These are phyloP conservation scores for Rhyacichthys aspro DNA, from an alignment of 2,797 vertebrate genomes.

Conservation along the genomic window DNA sequence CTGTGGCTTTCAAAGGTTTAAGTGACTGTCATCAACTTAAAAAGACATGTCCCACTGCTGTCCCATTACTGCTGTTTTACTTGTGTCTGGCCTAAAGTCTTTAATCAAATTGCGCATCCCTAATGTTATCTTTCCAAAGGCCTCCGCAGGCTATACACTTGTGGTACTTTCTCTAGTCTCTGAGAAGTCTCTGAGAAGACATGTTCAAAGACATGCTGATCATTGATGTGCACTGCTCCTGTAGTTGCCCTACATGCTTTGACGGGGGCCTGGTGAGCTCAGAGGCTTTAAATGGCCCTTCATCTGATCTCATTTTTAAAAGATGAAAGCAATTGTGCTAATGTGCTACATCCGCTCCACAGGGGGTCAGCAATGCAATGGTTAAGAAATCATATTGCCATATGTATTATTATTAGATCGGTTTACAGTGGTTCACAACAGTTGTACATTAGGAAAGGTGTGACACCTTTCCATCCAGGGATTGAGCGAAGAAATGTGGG, in stretches of 20 bases:
- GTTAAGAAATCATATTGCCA: slow-evolving; percentile 22
- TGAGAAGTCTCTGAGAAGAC: no score
- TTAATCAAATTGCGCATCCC: neutral
- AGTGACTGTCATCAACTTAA: no score
- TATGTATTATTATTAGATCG: slow-evolving; percentile 36
- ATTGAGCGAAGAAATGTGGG: slow-evolving; percentile 61
- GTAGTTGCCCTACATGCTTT: slow-evolving; percentile 31
- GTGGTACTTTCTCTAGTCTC: neutral
- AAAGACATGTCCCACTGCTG: no score
- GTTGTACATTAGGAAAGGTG: slow-evolving; percentile 47
- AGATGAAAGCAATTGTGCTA: slow-evolving; percentile 46
- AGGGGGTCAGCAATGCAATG: slow-evolving; percentile 12
- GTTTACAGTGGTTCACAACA: slow-evolving; percentile 20
- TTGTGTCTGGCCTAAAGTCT: no score
- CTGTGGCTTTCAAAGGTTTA: neutral
- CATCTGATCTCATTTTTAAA: slow-evolving; percentile 46
- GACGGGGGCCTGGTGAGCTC: slow-evolving; percentile 22
- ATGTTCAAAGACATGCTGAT: slow-evolving; percentile 24
- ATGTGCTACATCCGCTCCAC: slow-evolving; percentile 7
- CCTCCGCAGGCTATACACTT: no score
- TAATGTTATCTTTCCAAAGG: no score
- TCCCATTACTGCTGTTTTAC: neutral
- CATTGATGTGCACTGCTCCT: slow-evolving; percentile 22
- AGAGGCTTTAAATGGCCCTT: slow-evolving; percentile 24
- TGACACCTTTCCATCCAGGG: slow-evolving; percentile 53